Base-by-base conservation (phyloP, 1,140 invertebrate species). In the Acromyrmex heyeri region DNA sequence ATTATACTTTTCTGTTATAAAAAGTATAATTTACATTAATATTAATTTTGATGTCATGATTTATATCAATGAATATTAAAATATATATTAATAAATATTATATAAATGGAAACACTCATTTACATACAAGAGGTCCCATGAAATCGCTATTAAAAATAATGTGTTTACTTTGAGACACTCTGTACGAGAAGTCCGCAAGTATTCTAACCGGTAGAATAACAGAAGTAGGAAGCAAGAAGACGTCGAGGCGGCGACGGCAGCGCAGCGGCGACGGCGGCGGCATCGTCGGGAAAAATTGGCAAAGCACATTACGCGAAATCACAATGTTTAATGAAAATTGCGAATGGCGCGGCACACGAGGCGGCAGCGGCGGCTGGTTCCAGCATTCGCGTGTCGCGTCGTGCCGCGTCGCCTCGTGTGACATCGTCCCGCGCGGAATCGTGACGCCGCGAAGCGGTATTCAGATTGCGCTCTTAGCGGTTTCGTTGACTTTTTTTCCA, bases 391-490 rank as follows among this genome's bases (percentile, higher is more conserved):
- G 38, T 24, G 38, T 59, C 21, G 21, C 55, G 50, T 16, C 21
- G 62, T 44, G 64, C 12, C 18, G 55, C 48, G 78, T 34, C 73
- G 89, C 92, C 88, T 91, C 94, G 93, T 94, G 94, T 95, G 92
- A 92, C 91, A 87, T 69, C 14, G 91, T 73, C 93, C 90, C 65
- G 76, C 77, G 78, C 85, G 89, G 88, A 92, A 95, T 95, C 94
- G 95, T 95, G 95, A 95, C 94, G 92, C 93, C 88, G 92, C 92
- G 67, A 93, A 95, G 94, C 95, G 94, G 95, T 95, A 95, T 95
- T 95, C 93, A 94, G 94, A 95, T 95, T 95, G 94, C 94, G 89
- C 95, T 95, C 93, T 95, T 95, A 95, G 94, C 95, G 95, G 95
- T 95, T 95, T 95, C 83, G 91, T 86, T 91, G 92, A 95, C 82